Evolutionary conservation across 2,797 vertebrate genomes (phyloP), one percentile per base, ranked within the genome.

Genomic region (Melanotaenia maccullochi): DNA sequence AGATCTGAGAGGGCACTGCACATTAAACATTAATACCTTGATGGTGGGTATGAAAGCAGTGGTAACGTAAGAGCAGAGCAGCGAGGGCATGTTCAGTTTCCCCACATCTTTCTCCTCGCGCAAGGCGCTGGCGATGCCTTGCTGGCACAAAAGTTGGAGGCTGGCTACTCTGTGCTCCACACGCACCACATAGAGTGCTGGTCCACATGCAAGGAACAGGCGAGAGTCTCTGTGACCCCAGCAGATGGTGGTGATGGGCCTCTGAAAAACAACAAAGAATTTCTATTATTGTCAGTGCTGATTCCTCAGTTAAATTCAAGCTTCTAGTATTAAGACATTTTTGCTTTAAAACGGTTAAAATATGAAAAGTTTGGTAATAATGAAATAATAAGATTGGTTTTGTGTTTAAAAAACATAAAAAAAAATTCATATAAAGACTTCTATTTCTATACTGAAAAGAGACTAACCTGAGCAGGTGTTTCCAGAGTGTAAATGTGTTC

Each of bases 401-500:
- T 52, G 1, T n/a, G 2, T 49, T 35, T 24, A 51, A 51, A 18
- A 64, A 24, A 9, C 9, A 16, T 22, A 33, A 38, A 12, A 4
- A 11, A 24, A 11, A 24, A 25, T 12, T 25, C 16, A 42, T 42
- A 42, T 42, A 42, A 42, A 42, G 20, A 56, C 38, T 22, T 57
- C 5, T 47, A 58, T 44, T 9, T 7, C 3, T 64, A 1, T n/a
- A 3, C 69, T 22, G 54, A 3, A 9, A 2, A 5, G 2, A 8
- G 11, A 47, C 75, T 88, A 82, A 98, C 98, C 94, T 99, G 98
- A 1, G 98, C 97, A 18, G 97, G 96, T 5, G 97, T 99, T 87
- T 99, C 98, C 92, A 99, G 91, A 1, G 97, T 99, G 90, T 98
- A 99, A 90, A 99, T 99, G 78, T 99, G 98, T 61, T 99, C 98